phyloP scores from a whole-genome alignment of 1,140 invertebrate genomes.

The Drosophila arizonae region DNA sequence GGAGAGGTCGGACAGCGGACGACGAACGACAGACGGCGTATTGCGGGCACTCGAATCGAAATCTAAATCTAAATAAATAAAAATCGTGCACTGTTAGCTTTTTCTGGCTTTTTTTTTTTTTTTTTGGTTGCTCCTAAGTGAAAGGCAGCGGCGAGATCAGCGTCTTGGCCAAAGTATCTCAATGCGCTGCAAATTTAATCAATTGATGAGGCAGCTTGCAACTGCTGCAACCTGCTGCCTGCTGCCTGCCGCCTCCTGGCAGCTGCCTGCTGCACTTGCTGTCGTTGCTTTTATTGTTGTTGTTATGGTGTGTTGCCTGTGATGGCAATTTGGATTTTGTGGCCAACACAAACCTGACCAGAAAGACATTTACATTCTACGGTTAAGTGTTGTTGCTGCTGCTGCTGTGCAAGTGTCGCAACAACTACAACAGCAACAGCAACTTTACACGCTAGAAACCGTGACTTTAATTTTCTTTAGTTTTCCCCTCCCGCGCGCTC shows the following conservation, averaged over 20 bases:
- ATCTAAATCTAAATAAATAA: conserved; percentile 81
- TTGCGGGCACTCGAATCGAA: conserved; percentile 53
- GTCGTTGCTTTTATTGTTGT: conserved; percentile 71
- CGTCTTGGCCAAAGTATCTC: conserved; percentile 59
- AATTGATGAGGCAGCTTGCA: conserved; percentile 73
- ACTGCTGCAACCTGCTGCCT: conserved; percentile 38
- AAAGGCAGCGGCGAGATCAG: conserved; percentile 78
- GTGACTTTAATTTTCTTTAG: conserved; percentile 79
- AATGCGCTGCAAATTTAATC: conserved; percentile 76
- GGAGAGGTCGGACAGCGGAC: background rate
- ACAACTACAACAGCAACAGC: conserved; percentile 64
- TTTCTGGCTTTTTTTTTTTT: conserved; percentile 6
- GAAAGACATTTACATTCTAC: conserved; percentile 80
- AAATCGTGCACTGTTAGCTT: conserved; percentile 67
- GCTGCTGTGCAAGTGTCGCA: conserved; percentile 39
- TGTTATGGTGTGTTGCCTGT: conserved; percentile 60
- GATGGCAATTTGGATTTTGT: conserved; percentile 78
- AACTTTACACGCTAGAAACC: conserved; percentile 78
- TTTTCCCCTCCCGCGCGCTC: conserved; percentile 17
- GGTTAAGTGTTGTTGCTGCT: conserved; percentile 62
- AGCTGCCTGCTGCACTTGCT: conserved; percentile 54
- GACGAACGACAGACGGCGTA: too few species aligned
- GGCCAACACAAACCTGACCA: conserved; percentile 76
- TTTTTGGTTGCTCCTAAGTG: conserved; percentile 48
- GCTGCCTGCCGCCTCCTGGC: conserved; percentile 19